Evolutionary conservation across 64 coral and sea anemone species (phyloP).

Genomic region (Stylophora pistillata): DNA sequence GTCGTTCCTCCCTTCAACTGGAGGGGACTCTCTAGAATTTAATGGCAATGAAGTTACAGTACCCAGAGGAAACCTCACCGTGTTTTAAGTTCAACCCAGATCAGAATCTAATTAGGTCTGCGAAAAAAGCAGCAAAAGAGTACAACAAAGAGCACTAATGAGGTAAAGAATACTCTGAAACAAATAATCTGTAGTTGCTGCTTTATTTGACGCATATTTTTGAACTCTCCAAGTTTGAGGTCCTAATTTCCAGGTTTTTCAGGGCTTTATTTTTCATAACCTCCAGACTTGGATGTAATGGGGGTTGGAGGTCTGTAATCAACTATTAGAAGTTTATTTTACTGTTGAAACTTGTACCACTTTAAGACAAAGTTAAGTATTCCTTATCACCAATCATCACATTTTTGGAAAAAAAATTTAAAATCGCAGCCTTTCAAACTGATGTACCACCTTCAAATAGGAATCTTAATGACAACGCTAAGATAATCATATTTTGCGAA

Average conservation of each 20-base stretch:
- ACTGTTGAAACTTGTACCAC: too few species aligned
- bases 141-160: constrained; percentile 62
- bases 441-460: too few species aligned
- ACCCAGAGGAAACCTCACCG: not conserved
- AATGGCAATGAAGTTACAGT: constrained; percentile 43
- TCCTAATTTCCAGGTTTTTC: not conserved
- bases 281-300: not conserved
- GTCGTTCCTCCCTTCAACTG: constrained; percentile 25
- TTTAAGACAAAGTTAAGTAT: too few species aligned
- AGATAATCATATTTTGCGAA: too few species aligned
- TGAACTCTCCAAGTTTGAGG: constrained; percentile 1
- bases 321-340: too few species aligned
- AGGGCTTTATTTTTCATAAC: not conserved
- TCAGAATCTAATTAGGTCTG: constrained; percentile 34
- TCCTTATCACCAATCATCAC: too few species aligned
- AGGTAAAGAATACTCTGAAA: constrained; percentile 18
- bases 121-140: constrained; percentile 55
- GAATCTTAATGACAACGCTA: too few species aligned
- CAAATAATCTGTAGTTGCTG: constrained; percentile 1
- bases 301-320: not conserved
- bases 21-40: constrained; percentile 54
- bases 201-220: constrained; percentile 20
- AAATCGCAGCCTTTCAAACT: too few species aligned
- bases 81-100: constrained; percentile 31
- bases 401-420: too few species aligned